Base-by-base conservation (phyloP, 2,113 vertebrate species). In the Phyllopteryx taeniolatus region DNA sequence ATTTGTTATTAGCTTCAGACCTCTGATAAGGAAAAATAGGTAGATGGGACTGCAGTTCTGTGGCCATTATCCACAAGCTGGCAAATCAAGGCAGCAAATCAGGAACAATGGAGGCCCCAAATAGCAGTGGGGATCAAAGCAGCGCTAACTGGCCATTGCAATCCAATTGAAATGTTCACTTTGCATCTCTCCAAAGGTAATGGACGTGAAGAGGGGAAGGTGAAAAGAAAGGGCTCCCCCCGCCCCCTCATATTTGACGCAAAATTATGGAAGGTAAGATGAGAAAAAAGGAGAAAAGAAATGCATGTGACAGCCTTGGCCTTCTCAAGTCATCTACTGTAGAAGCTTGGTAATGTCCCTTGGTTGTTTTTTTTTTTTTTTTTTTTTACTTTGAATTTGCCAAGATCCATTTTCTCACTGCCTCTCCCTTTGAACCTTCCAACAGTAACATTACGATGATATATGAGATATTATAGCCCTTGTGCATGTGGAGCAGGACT, bases 121-220 rank as follows among this genome's bases (percentile, higher is more conserved):
- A 93, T 87, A 89, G 88, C 76, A 86, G 87, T 87, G 81, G 84
- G 89, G 88, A 93, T 93, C 90, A 93, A 94, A 93, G 91, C 79
- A 84, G 85, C 71, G 72, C 91, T 91, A 92, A 93, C 91, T 89
- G 90, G 88, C 88, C 92, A 92, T 91, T 87, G 92, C 91, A 92
- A 93, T 93, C 92, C 92, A 93, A 94, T 92, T 93, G 90, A 93
- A 93, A 92, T 92, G 90, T 91, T 93, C 90, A 90, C 91, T 88
- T 88, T 90, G 91, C 89, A 91, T 93, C 90, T 90, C 89, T 89
- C 79, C 88, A 84, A 90, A 91, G 83, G 90, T 91, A 92, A 91
- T 91, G 84, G 91, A 91, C 85, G 84, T 87, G 87, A 85, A 87
- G 90, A 87, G 86, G 79, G 87, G 87, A 81, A 87, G 88, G 83